These are phyloP conservation scores for Trematomus bernacchii DNA, from an alignment of 2,797 vertebrate species.

Conservation along the genomic window DNA sequence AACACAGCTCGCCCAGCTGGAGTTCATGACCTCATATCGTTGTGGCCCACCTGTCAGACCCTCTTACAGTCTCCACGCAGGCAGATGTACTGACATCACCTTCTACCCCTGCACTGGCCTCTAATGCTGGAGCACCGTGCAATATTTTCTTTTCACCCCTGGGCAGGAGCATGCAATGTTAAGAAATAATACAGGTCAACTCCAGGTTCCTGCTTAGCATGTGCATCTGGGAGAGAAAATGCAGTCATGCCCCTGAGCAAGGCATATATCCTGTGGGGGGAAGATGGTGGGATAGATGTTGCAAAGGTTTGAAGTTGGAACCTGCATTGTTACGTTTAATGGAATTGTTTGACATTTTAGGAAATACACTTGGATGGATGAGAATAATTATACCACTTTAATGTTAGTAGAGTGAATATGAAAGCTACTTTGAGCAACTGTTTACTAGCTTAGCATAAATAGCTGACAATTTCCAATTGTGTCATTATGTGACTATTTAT, in stretches of 20 bases:
- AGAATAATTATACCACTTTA: background rate
- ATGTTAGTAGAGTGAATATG: background rate
- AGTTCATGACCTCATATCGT: constrained; percentile 79
- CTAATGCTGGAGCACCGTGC: constrained; percentile 52
- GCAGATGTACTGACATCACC: constrained; percentile 83
- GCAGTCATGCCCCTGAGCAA: constrained; percentile 59
- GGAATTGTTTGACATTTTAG: background rate
- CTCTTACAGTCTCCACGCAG: constrained; percentile 71
- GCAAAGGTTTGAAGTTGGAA: constrained; percentile 33
- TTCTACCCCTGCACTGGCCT: constrained; percentile 60
- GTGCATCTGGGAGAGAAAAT: constrained; percentile 64
- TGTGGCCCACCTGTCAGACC: constrained; percentile 81
- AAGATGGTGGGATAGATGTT: constrained; percentile 10
- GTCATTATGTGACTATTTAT: background rate
- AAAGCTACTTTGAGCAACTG: background rate
- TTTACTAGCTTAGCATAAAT: background rate
- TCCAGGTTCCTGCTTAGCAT: constrained; percentile 62
- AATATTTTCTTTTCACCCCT: constrained; percentile 63
- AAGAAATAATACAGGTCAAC: constrained; percentile 63
- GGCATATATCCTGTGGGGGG: constrained; percentile 58
- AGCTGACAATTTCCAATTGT: background rate
- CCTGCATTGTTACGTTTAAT: constrained; percentile 6
- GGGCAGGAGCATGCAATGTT: constrained; percentile 56
- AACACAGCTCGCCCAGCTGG: constrained; percentile 75
- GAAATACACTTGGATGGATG: background rate